These are phyloP conservation scores for Panorpa germanica DNA, from an alignment of 2,888 invertebrate species.

Conservation along the genomic window DNA sequence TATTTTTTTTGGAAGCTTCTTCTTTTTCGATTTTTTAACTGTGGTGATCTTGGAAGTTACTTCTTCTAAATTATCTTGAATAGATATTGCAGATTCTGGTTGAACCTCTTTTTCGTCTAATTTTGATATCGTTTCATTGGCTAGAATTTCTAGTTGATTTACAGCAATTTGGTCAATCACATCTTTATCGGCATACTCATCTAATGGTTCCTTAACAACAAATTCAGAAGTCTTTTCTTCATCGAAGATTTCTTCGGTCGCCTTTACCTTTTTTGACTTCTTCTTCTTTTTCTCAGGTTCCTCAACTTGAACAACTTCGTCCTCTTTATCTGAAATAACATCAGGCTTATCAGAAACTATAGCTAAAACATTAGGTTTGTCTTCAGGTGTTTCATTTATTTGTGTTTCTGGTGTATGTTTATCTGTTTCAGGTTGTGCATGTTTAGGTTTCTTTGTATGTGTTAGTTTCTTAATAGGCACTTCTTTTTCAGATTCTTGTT, in stretches of 20 bases:
- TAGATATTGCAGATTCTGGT: constrained; percentile 13
- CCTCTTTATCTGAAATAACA: not conserved
- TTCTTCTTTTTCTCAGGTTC: constrained; percentile 15
- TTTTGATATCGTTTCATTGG: constrained; percentile 18
- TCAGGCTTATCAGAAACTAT: not conserved
- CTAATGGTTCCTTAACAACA: constrained; percentile 13
- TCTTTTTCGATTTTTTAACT: constrained; percentile 14
- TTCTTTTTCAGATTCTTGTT: not conserved
- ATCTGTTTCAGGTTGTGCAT: too few species aligned
- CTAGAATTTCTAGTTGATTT: constrained; percentile 15
- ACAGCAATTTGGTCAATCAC: constrained; percentile 12
- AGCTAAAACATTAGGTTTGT: not conserved
- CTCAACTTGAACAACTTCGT: constrained; percentile 14
- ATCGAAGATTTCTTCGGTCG: constrained; percentile 15
- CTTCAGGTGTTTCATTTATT: too few species aligned
- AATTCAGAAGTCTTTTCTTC: constrained; percentile 11
- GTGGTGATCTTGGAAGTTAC: constrained; percentile 13
- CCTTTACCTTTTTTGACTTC: constrained; percentile 15
- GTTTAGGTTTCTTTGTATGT: too few species aligned
- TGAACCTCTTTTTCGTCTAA: constrained; percentile 17
- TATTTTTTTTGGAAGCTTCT: constrained; percentile 18
- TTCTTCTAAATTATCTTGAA: constrained; percentile 12
- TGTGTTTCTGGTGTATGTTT: too few species aligned
- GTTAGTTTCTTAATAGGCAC: too few species aligned
- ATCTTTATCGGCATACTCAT: constrained; percentile 5